Evolutionary conservation across 2,888 invertebrate species (phyloP).

Genomic region (Lasioglossum vierecki): DNA sequence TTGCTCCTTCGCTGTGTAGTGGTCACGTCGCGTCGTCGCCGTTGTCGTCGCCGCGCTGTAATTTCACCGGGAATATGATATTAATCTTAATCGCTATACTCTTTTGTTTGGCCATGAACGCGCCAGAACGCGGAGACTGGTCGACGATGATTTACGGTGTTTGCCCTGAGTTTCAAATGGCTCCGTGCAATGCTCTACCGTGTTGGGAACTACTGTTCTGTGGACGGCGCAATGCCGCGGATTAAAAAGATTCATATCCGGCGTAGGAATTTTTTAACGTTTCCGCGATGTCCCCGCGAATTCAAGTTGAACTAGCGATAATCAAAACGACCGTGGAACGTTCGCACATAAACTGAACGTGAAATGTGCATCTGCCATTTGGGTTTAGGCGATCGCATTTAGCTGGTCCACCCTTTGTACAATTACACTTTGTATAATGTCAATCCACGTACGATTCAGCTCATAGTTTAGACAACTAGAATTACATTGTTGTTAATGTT

Average conservation of each 20-base stretch:
- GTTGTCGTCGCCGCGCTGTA: background rate
- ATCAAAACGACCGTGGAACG: too few relatives aligned
- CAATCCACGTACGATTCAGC: background rate
- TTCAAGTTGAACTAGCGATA: background rate
- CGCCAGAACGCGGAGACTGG: background rate
- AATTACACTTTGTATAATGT: background rate
- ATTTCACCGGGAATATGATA: slow-evolving; percentile 20
- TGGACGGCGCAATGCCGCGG: background rate
- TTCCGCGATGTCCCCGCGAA: background rate
- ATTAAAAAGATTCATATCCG: background rate
- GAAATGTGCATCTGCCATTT: background rate
- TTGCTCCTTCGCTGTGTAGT: background rate
- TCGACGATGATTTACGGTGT: background rate
- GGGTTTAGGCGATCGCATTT: background rate
- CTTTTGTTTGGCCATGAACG: background rate
- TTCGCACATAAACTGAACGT: background rate
- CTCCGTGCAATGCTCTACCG: background rate
- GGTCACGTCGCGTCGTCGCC: background rate
- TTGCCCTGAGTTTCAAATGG: background rate
- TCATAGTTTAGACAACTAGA: background rate
- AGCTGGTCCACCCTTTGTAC: background rate
- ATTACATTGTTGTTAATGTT: too few relatives aligned
- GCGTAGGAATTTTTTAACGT: background rate
- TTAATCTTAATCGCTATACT: slow-evolving; percentile 20
- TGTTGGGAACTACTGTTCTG: background rate